phyloP scores from a whole-genome alignment of 2,797 vertebrate species.

The Bryconaethiops microstoma region DNA sequence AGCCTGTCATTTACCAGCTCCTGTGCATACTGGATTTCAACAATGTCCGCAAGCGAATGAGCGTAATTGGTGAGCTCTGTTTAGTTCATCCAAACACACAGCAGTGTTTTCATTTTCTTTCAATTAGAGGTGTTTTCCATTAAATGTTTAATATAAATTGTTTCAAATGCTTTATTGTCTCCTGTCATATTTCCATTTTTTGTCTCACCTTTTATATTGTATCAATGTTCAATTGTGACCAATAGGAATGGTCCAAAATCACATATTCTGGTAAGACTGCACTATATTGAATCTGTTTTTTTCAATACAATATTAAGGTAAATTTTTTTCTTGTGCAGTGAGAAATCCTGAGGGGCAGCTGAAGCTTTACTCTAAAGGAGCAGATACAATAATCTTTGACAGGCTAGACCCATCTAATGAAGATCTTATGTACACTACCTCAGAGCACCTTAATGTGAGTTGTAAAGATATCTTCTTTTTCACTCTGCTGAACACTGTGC shows the following conservation, averaged over 20 bases:
- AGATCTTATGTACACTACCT: constrained; percentile 68
- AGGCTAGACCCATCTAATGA: constrained; percentile 70
- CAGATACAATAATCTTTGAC: constrained; percentile 72
- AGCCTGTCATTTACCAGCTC: constrained; percentile 74
- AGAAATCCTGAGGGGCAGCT: constrained; percentile 72
- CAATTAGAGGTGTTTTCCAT: neutral
- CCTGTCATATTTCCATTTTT: too few species aligned
- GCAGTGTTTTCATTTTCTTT: neutral
- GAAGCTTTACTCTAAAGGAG: constrained; percentile 76
- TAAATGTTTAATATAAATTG: too few species aligned
- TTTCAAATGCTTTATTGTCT: too few species aligned
- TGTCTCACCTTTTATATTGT: neutral
- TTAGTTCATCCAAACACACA: neutral
- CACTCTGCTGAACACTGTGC: neutral
- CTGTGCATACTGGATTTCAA: constrained; percentile 82
- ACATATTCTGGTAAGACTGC: neutral
- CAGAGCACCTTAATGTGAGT: constrained; percentile 72
- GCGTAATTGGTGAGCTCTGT: constrained; percentile 76
- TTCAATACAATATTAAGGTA: neutral
- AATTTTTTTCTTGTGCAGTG: constrained; percentile 59
- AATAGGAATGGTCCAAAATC: neutral
- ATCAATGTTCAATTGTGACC: neutral
- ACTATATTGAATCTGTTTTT: constrained; percentile 3
- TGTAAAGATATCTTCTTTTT: neutral
- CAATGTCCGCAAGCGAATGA: constrained; percentile 83